Evolutionary conservation across 1,140 invertebrate genomes (phyloP), one percentile per base, ranked within the genome.

Genomic region (Drosophila leontia): DNA sequence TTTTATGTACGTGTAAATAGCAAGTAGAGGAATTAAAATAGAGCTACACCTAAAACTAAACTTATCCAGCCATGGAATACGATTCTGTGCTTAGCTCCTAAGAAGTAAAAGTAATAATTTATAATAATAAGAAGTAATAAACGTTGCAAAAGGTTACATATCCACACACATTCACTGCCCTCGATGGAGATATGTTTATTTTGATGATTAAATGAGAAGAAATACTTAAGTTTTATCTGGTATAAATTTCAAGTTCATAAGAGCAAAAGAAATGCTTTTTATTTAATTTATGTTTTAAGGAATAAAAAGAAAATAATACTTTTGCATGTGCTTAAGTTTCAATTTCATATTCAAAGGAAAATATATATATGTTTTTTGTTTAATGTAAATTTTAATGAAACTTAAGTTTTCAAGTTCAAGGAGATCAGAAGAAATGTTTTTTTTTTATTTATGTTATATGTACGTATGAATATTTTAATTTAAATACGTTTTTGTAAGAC

Each of bases 21-120:
- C 56, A 19, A 13, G 42, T 74, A 70, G 39, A 34, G 15, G 7
- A 45, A 48, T 12, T 12, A 47, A 35, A 37, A 2, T 32, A 63
- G 23, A 67, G 42, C 58, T 67, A 67, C 34, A 64, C 59, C 59
- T 67, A 67, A 60, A 74, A 42, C 45, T 74, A 56, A 56, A 70
- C 29, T 55, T 70, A 72, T 74, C 45, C 39, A 74, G 68, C 70
- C 67, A 72, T 74, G 51, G 70, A 74, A 74, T 74, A 37, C 70
- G 70, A 74, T 74, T 74, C 70, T 74, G 70, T 60, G 67, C 69
- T 23, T 72, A 72, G 67, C 17, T 9, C 13, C 15, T 72, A 72
- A 72, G 53, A 29, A 29, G 0, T 0, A 50, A 11, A 15, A 32
- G 7, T 50, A 48, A 9, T 7, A 29, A 48, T 48, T 29, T 5